Evolutionary conservation across 2,113 vertebrate species (phyloP).

Genomic region (Pomatostomus ruficeps): DNA sequence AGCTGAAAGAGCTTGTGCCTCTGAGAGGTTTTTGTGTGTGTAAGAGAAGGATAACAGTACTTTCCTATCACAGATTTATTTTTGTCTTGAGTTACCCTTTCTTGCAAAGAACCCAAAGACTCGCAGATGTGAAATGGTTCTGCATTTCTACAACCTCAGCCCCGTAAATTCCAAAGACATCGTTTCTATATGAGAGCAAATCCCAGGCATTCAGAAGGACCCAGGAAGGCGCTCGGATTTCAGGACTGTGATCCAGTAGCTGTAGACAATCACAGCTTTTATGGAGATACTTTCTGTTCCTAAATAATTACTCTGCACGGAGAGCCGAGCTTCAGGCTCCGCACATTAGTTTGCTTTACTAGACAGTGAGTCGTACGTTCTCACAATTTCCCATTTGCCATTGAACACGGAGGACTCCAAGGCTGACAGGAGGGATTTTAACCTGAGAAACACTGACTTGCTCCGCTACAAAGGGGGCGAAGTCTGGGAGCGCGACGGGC

Average conservation of each 20-base stretch:
- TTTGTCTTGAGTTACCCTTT: neutral
- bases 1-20: neutral
- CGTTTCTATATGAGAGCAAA: neutral
- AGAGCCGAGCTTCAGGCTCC: neutral
- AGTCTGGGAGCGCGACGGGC: neutral
- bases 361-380: neutral
- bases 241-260: neutral
- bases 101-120: neutral
- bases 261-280: neutral
- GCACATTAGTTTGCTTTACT: neutral
- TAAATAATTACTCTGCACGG: neutral
- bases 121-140: neutral
- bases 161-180: slow-evolving; percentile 11
- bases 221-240: neutral
- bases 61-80: neutral
- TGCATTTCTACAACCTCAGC: neutral
- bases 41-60: neutral
- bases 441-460: neutral
- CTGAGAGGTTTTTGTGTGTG: neutral
- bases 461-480: neutral
- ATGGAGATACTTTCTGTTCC: neutral
- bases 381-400: neutral
- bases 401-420: neutral
- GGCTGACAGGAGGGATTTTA: neutral
- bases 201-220: neutral